These are phyloP conservation scores for Anthopleura xanthogrammica DNA, from an alignment of 92 coral and sea anemone species.

Conservation along the genomic window DNA sequence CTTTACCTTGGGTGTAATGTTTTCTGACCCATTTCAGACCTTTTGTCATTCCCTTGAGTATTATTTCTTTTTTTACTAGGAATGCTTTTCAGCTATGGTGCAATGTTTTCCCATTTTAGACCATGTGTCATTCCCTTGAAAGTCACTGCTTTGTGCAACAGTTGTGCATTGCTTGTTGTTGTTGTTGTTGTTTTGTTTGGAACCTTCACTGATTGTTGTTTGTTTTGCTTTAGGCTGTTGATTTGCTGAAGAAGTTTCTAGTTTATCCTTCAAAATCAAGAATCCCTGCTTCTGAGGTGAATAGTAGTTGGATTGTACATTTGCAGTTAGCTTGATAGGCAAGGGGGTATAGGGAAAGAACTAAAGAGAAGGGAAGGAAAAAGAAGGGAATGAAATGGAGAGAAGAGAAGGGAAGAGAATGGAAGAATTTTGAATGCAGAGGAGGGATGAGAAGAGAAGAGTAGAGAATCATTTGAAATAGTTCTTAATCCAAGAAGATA, in stretches of 20 bases:
- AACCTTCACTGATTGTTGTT: background rate
- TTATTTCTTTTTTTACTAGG: too few relatives aligned
- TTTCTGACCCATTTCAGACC: too few relatives aligned
- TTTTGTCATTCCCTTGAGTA: too few relatives aligned
- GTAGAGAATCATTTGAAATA: too few relatives aligned
- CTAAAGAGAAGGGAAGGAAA: background rate
- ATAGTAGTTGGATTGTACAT: background rate
- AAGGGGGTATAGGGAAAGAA: background rate
- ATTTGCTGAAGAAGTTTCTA: constrained; percentile 82
- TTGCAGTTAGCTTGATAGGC: background rate
- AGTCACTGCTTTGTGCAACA: too few relatives aligned
- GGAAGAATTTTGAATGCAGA: background rate
- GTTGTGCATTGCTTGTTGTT: too few relatives aligned
- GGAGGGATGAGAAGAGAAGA: background rate
- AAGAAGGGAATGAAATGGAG: background rate
- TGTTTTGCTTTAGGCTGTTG: constrained; percentile 66
- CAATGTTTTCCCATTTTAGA: too few relatives aligned
- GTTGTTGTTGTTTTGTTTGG: too few relatives aligned
- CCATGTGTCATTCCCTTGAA: too few relatives aligned
- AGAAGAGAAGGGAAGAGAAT: background rate
- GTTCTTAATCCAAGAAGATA: background rate
- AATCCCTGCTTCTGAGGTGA: constrained; percentile 92
- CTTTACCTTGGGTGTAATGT: too few relatives aligned
- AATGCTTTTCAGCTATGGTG: too few relatives aligned
- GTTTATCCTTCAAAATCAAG: constrained; percentile 94